These are phyloP conservation scores for Mus minutoides DNA, from an alignment of 2,797 vertebrate genomes.

Conservation along the genomic window DNA sequence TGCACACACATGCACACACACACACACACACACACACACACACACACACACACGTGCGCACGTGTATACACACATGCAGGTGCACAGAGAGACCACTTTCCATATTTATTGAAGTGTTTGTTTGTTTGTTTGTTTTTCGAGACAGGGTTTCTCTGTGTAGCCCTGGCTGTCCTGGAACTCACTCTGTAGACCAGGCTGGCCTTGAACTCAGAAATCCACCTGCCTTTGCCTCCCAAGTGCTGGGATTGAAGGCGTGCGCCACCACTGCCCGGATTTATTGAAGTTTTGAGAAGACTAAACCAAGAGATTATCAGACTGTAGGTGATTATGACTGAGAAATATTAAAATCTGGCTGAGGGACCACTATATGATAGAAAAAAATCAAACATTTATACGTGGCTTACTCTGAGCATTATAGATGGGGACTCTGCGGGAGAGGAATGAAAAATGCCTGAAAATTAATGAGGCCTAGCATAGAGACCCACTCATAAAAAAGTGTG, in stretches of 20 bases:
- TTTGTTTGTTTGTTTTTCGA: no score
- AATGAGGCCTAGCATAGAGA: neutral
- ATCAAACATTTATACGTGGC: neutral
- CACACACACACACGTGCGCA: neutral
- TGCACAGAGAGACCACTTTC: neutral
- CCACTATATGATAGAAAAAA: neutral
- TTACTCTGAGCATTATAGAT: neutral
- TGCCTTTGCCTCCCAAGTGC: no score
- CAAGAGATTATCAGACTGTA: neutral
- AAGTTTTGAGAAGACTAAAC: constrained; percentile 25
- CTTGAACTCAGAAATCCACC: no score
- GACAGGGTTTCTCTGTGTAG: no score
- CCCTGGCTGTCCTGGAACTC: no score
- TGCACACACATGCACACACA: no score
- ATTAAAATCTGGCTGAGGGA: neutral
- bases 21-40: no score
- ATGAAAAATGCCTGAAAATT: neutral
- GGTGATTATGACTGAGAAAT: constrained; percentile 6
- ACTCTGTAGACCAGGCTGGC: no score
- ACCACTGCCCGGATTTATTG: no score
- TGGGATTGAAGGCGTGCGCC: no score
- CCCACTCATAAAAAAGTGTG: neutral
- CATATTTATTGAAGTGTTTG: constrained; percentile 7
- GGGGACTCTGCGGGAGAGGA: neutral
- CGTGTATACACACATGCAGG: neutral